These are phyloP conservation scores for Caenorhabditis latens DNA, from an alignment of 1,140 invertebrate genomes.

Conservation along the genomic window DNA sequence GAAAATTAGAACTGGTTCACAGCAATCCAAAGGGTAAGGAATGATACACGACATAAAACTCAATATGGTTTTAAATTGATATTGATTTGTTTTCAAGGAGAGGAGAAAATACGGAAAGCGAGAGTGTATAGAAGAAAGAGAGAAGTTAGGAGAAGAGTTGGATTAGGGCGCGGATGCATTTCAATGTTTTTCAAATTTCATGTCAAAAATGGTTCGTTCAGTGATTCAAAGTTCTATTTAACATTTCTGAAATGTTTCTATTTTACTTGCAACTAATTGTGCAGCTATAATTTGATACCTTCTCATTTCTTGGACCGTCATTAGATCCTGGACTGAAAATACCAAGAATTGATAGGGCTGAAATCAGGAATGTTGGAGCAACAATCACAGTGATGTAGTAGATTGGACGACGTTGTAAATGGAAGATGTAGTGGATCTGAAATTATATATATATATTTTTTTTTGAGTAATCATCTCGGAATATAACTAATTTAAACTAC, in stretches of 20 bases:
- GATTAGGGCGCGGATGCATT: not conserved
- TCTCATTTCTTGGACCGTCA: conserved; percentile 71
- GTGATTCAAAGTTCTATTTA: not conserved
- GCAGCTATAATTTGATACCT: conserved; percentile 59
- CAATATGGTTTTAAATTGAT: not conserved
- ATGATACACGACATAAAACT: conserved; percentile 25
- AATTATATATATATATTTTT: not conserved
- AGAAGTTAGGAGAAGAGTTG: not conserved
- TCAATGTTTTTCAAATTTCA: not conserved
- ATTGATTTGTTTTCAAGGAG: not conserved
- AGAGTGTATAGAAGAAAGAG: conserved; percentile 18
- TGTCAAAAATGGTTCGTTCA: not conserved
- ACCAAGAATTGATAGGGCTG: conserved; percentile 69
- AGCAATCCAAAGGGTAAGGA: conserved; percentile 14
- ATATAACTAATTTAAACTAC: too few species aligned
- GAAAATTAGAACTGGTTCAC: conserved; percentile 8
- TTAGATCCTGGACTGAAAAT: conserved; percentile 70
- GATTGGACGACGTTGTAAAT: conserved; percentile 69
- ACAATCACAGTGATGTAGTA: conserved; percentile 74
- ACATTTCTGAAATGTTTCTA: not conserved
- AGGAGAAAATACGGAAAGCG: not conserved
- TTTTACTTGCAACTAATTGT: not conserved
- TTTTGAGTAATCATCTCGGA: too few species aligned
- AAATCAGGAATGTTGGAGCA: conserved; percentile 70
- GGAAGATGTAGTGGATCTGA: conserved; percentile 70